Evolutionary conservation across 1,140 invertebrate genomes (phyloP), one percentile per base, ranked within the genome.

Genomic region (Yoshiicerus persimilis): DNA sequence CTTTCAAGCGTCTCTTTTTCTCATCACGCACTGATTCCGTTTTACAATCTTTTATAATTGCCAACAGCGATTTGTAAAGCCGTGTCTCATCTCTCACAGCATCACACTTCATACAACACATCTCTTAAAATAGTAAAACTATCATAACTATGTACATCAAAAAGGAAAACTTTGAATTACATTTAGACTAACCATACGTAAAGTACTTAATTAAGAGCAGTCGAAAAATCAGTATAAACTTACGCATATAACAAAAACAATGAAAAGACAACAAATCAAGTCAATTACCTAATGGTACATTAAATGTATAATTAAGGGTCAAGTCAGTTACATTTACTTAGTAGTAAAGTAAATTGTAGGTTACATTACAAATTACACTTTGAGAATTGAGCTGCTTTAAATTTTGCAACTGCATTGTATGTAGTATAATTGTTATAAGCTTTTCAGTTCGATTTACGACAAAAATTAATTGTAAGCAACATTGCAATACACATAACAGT

Each of bases 371-470:
- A n/a, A 36, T 80, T 80, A 80, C 32, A 80, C 75, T 80, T 34
- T 80, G 75, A 80, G 75, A 80, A 80, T 80, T 80, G 30, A 80
- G 75, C 75, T 80, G 75, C 75, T n/a, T 36, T n/a, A n/a, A 70
- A 80, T 80, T 38, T 32, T 38, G 75, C 75, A 80, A 80, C 75
- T 80, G 75, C 75, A 80, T 80, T 80, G 75, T 80, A 80, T 80
- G 36, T 80, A 80, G 75, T 80, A 80, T 80, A 80, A 80, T 36
- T 80, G 75, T 56, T 56, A 56, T 80, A 80, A 80, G 75, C 75
- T 36, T 80, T 70, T 80, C 75, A 80, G 75, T 80, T 80, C 75
- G 34, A 80, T 80, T 80, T n/a, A 80, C 75, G 75, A 80, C 75
- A 80, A 80, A 34, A 34, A 80, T 80, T 27, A 30, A 70, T n/a